Base-by-base conservation (phyloP, 2,888 invertebrate genomes). In the Acanthoscelides obtectus region DNA sequence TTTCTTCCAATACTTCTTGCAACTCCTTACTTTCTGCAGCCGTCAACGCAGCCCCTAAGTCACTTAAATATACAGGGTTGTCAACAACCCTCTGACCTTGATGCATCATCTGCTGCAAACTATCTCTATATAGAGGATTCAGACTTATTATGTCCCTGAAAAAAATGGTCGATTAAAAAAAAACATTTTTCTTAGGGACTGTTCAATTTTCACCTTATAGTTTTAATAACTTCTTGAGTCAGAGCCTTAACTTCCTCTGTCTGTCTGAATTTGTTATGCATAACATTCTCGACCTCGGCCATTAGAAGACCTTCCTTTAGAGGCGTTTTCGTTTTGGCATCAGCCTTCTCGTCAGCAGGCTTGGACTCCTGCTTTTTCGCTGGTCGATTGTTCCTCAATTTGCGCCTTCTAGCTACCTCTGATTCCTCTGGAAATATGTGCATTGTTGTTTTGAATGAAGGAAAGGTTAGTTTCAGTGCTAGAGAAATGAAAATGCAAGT, bases 11-110 rank as follows among this genome's bases (percentile, higher is more conserved):
- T 64, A 98, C 93, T 79, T 93, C 92, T 84, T 99, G 99, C 66
- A 99, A 87, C 81, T 99, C 99, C 2, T 90, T 88, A 0, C 97
- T 92, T 79, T 98, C 98, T 0, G 96, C 95, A 25, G 95, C 95
- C 0, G 98, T 97, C 70, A 99, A 88, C 0, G 98, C 96, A 8
- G 98, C 98, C 67, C 98, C 99, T 70, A 99, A 88, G 87, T 99
- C 99, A 80, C 97, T 96, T 69, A 99, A 88, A 86, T 99, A 99
- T 20, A 98, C 95, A 0, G 99, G 99, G 88, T 99, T 99, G 86
- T 99, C 99, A 17, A 98, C 95, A 22, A 99, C 97, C 72, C 97
- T 89, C 85, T 98, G 97, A 0, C 98, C 98, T 81, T 97, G 97
- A 79, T 98, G 97, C 80, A 99, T 88, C 93, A 99, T 97, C 86